Percentiles rank a stretch among this genome's conserved stretches.
Evolutionary conservation across 2,797 vertebrate genomes (phyloP).

Genomic region (Cottoperca gobio): DNA sequence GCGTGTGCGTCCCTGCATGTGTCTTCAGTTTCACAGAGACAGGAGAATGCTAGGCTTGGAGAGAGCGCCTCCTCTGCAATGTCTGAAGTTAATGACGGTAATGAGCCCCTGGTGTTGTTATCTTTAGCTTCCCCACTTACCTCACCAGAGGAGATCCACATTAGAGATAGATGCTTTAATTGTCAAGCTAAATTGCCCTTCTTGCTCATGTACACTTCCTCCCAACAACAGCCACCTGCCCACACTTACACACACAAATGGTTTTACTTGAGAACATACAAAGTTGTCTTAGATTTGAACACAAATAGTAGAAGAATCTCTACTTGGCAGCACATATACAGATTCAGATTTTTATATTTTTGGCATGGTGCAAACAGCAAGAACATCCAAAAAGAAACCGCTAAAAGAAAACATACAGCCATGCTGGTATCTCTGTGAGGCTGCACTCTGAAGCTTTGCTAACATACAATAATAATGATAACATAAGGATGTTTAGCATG

Average conservation of each 20-base stretch:
- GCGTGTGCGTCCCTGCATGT: constrained; percentile 27
- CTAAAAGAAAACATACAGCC: background rate
- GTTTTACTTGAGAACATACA: constrained; percentile 13
- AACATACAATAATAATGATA: background rate
- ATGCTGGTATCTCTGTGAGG: background rate
- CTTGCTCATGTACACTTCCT: constrained; percentile 53
- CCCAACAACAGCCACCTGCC: constrained; percentile 43
- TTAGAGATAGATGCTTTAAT: constrained; percentile 66
- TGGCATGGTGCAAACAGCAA: background rate
- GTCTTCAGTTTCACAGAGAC: constrained; percentile 45
- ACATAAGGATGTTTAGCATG: background rate
- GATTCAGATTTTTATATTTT: constrained; percentile 12
- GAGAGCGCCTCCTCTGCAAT: constrained; percentile 51
- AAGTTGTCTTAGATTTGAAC: constrained; percentile 10
- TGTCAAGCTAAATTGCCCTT: constrained; percentile 67
- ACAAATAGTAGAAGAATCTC: constrained; percentile 10
- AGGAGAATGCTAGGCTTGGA: constrained; percentile 30
- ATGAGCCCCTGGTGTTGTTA: constrained; percentile 75
- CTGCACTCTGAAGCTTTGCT: background rate
- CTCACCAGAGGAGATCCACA: constrained; percentile 72
- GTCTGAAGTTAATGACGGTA: constrained; percentile 74
- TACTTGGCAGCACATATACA: constrained; percentile 16
- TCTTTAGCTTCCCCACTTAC: constrained; percentile 71
- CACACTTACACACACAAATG: constrained; percentile 30
- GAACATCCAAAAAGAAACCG: background rate